These are phyloP conservation scores for Cervus canadensis DNA, from an alignment of 2,113 vertebrate genomes.

Conservation along the genomic window DNA sequence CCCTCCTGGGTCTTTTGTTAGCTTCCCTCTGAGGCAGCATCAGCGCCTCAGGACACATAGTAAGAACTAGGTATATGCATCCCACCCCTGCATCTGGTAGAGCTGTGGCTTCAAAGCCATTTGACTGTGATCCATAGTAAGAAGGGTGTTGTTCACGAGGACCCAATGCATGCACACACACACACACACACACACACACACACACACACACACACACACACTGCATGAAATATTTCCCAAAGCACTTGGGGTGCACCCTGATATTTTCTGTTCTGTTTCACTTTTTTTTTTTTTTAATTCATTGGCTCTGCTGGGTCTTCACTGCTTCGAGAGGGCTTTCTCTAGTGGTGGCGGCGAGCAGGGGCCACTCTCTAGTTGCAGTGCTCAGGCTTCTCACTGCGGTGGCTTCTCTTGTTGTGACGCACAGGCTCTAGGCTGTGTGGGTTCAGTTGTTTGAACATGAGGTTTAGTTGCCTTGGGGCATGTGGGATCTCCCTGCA, in stretches of 20 bases:
- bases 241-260: not conserved
- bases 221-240: not conserved
- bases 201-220: accelerated
- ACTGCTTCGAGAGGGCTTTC: not conserved
- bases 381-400: not conserved
- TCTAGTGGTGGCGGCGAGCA: not conserved
- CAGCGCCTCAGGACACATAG: not conserved
- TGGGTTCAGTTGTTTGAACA: not conserved
- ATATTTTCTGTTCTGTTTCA: not conserved
- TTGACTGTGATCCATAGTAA: not conserved
- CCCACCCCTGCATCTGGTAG: not conserved
- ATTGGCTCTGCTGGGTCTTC: not conserved
- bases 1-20: not conserved
- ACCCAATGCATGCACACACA: not conserved
- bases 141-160: not conserved
- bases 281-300: not conserved
- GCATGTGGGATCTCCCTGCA: not conserved
- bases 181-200: not conserved
- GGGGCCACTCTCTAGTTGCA: not conserved
- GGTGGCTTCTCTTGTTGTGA: not conserved
- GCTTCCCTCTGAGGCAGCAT: not conserved
- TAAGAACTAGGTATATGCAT: not conserved
- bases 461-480: not conserved
- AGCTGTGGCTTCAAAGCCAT: not conserved
- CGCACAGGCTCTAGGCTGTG: not conserved